These are phyloP conservation scores for Galbula dea DNA, from an alignment of 2,113 vertebrate species.

Conservation along the genomic window DNA sequence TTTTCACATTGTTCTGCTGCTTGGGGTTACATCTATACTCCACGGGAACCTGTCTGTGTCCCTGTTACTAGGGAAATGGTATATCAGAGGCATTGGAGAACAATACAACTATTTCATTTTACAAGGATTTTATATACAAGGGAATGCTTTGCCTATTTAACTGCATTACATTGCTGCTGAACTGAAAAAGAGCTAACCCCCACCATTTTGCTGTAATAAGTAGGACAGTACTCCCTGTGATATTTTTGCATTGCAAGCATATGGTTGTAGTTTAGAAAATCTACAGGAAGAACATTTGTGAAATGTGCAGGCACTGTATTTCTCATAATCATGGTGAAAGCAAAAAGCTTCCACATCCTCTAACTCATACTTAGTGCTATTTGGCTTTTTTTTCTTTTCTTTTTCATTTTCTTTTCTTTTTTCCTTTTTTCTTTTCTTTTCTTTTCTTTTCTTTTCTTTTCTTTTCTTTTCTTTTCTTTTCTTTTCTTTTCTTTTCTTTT, in stretches of 20 bases:
- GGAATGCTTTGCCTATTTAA: slow-evolving; percentile 17
- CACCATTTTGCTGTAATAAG: slow-evolving; percentile 30
- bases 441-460: not conserved
- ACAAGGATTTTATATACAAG: slow-evolving; percentile 1
- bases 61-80: not conserved
- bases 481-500: too few relatives aligned
- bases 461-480: rapidly evolving
- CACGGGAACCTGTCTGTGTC: not conserved
- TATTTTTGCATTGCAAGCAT: slow-evolving; percentile 58
- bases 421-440: not conserved
- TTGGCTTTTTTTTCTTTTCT: not conserved
- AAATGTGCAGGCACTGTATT: slow-evolving; percentile 8
- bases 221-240: slow-evolving; percentile 52
- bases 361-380: slow-evolving; percentile 1
- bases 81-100: not conserved
- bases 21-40: not conserved
- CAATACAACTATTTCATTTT: slow-evolving; percentile 12
- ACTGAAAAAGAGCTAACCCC: slow-evolving; percentile 16
- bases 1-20: not conserved
- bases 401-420: too few relatives aligned
- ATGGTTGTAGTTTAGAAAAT: slow-evolving; percentile 50
- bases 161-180: not conserved
- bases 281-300: slow-evolving; percentile 44
- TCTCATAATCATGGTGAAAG: slow-evolving; percentile 45
- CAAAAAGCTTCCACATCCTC: not conserved